Evolutionary conservation across 2,888 invertebrate species (phyloP).

Genomic region (Congeria kusceri): DNA sequence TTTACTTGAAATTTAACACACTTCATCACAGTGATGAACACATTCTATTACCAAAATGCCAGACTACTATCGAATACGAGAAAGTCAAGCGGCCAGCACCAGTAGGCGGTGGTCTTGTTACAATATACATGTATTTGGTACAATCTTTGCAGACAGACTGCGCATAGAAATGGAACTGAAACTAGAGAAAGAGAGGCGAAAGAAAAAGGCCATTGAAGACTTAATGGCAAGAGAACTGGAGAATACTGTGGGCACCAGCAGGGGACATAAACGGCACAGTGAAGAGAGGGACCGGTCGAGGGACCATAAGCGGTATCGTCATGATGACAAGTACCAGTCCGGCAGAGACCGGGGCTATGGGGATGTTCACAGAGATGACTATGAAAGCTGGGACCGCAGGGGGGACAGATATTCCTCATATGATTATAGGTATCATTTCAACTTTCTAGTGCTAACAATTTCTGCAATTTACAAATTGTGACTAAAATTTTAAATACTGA

Average conservation of each 20-base stretch:
- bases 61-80: too few relatives aligned
- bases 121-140: too few relatives aligned
- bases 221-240: conserved; percentile 72
- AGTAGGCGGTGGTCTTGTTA: too few relatives aligned
- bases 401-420: not conserved
- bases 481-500: too few relatives aligned
- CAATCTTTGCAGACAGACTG: conserved; percentile 40
- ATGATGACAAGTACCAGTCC: conserved; percentile 28
- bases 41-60: too few relatives aligned
- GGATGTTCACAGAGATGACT: conserved; percentile 30
- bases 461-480: too few relatives aligned
- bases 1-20: too few relatives aligned
- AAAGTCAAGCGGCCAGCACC: too few relatives aligned
- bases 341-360: conserved; percentile 31
- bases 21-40: too few relatives aligned
- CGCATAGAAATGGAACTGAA: conserved; percentile 67
- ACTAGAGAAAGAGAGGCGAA: conserved; percentile 60
- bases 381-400: conserved; percentile 49
- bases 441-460: too few relatives aligned
- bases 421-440: too few relatives aligned
- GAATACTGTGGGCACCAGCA: conserved; percentile 55
- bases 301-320: conserved; percentile 47
- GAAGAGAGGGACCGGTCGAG: conserved; percentile 16
- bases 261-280: conserved; percentile 41
- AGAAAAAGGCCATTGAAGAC: conserved; percentile 70